Percentiles rank a stretch among this genome's conserved stretches.
Evolutionary conservation across 2,113 vertebrate species (phyloP).

Genomic region (Oncorhynchus masou): DNA sequence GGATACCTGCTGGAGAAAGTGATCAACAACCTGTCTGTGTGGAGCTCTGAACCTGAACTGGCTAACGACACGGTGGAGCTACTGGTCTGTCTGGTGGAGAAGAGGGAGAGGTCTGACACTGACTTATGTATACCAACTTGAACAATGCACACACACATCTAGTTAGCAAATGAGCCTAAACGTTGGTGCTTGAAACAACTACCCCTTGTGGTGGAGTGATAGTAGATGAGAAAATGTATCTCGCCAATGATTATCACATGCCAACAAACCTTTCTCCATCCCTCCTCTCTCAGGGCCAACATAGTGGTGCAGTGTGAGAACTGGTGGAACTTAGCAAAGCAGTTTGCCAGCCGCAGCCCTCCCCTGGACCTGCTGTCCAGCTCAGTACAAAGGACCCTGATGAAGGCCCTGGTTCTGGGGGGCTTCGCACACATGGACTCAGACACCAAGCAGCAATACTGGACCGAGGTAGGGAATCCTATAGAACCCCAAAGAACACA

Average conservation of each 20-base stretch:
- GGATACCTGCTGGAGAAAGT: slow-evolving; percentile 99
- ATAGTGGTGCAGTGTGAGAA: slow-evolving; percentile 97
- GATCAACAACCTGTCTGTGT: slow-evolving; percentile 96
- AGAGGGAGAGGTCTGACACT: slow-evolving; percentile 85
- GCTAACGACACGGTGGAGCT: slow-evolving; percentile 96
- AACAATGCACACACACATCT: background rate
- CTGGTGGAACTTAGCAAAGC: slow-evolving; percentile 98
- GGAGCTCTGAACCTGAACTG: slow-evolving; percentile 95
- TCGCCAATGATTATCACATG: no score
- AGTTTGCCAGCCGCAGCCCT: slow-evolving; percentile 92
- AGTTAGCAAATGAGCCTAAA: background rate
- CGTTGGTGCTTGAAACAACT: background rate
- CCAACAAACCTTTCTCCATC: background rate
- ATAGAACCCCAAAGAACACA: background rate
- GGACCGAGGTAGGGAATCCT: slow-evolving; percentile 84
- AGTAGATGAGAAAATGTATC: background rate
- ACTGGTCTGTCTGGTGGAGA: slow-evolving; percentile 95
- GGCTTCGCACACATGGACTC: slow-evolving; percentile 99
- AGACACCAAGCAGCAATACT: slow-evolving; percentile 96
- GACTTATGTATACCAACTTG: no score
- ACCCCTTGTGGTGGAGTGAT: slow-evolving; percentile 5
- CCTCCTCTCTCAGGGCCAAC: slow-evolving; percentile 82
- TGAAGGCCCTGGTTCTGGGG: slow-evolving; percentile 96
- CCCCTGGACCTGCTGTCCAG: slow-evolving; percentile 94
- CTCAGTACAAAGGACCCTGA: slow-evolving; percentile 91